Percentiles rank a stretch among this genome's conserved stretches.
These are phyloP conservation scores for Drosophila arawakana DNA, from an alignment of 1,140 invertebrate species.

Conservation along the genomic window DNA sequence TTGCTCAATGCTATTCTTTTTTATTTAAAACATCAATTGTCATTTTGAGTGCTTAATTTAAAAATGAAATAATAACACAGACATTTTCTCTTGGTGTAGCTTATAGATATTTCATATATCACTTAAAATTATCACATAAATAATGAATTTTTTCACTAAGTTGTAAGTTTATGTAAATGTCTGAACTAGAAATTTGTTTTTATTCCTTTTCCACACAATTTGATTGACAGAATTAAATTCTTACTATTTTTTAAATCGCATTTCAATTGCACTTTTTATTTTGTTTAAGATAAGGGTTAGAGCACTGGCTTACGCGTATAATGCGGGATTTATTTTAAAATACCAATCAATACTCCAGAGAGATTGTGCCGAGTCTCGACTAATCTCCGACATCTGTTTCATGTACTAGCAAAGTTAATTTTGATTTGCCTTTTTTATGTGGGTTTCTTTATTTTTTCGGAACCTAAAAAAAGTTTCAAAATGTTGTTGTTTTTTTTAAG, in stretches of 20 bases:
- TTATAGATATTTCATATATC: too few relatives aligned
- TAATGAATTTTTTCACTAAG: too few relatives aligned
- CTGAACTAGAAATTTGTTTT: background rate
- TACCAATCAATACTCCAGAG: background rate
- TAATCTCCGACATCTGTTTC: slow-evolving; percentile 25
- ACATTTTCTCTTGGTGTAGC: too few relatives aligned
- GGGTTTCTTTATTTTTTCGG: slow-evolving; percentile 8
- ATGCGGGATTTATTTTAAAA: slow-evolving; percentile 1
- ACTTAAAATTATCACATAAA: too few relatives aligned
- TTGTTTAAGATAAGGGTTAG: background rate
- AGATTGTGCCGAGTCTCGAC: background rate
- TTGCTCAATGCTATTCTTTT: background rate
- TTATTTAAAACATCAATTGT: too few relatives aligned
- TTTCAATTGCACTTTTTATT: background rate
- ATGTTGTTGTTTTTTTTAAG: slow-evolving; percentile 7
- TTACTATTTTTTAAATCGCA: background rate
- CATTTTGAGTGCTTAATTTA: too few relatives aligned
- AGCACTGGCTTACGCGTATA: too few relatives aligned
- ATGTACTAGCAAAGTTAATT: slow-evolving; percentile 16
- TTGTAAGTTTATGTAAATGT: too few relatives aligned
- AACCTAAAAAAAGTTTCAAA: slow-evolving; percentile 25
- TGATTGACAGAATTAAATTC: background rate
- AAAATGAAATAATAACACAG: too few relatives aligned
- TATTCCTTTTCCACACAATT: background rate
- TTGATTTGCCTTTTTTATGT: background rate